phyloP scores from a whole-genome alignment of 2,888 invertebrate species.

The Mimas tiliae region DNA sequence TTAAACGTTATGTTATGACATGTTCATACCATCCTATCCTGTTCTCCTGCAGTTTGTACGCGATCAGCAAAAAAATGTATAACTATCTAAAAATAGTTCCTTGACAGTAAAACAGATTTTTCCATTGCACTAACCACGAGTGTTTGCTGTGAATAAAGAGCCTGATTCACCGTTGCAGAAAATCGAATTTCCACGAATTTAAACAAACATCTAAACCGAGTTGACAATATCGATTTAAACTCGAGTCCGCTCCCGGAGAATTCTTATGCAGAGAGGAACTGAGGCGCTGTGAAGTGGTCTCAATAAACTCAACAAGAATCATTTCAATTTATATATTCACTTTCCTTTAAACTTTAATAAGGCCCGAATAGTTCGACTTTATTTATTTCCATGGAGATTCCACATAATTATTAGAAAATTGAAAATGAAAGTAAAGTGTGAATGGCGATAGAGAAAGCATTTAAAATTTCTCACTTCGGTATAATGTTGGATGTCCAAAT shows the following conservation, averaged over 20 bases:
- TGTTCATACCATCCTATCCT: no score
- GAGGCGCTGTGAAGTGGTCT: conserved; percentile 1
- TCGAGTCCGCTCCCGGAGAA: conserved; percentile 25
- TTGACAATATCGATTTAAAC: conserved; percentile 33
- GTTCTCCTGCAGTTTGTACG: no score
- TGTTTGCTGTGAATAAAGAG: conserved; percentile 8
- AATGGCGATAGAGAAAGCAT: no score
- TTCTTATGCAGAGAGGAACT: conserved; percentile 15
- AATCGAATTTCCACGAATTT: conserved; percentile 23
- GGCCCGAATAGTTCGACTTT: not conserved
- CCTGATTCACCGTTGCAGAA: conserved; percentile 8
- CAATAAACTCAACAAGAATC: not conserved
- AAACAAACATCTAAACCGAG: conserved; percentile 27
- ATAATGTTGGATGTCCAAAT: no score
- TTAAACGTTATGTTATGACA: no score
- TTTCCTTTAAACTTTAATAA: not conserved
- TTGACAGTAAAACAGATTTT: no score
- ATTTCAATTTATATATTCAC: not conserved
- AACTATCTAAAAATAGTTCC: no score
- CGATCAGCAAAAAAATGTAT: no score
- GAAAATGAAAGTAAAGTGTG: no score
- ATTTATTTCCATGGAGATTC: not conserved
- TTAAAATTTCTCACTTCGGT: no score
- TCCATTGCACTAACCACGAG: not conserved
- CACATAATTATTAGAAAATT: no score